These are phyloP conservation scores for Nothoprocta pentlandii DNA, from an alignment of 2,113 vertebrate genomes.

Conservation along the genomic window DNA sequence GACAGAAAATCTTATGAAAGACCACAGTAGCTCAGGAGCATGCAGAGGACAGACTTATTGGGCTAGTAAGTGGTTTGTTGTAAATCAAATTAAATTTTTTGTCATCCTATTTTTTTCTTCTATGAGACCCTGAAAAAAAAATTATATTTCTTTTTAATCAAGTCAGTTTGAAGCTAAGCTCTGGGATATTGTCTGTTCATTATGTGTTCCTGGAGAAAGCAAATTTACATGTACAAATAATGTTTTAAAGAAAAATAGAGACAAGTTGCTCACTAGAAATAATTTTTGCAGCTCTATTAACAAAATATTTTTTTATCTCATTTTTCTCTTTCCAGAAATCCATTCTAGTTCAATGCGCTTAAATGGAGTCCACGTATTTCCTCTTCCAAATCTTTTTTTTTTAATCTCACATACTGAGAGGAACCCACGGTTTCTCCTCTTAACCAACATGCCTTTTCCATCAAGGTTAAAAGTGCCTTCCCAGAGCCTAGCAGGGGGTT, in stretches of 20 bases:
- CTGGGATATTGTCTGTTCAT: neutral
- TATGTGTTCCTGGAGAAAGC: neutral
- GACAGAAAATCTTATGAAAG: neutral
- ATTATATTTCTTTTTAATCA: neutral
- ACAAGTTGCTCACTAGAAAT: neutral
- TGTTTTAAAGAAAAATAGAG: neutral
- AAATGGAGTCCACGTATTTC: neutral
- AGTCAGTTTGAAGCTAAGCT: neutral
- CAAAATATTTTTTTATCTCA: neutral
- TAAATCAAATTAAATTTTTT: neutral
- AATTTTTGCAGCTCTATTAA: neutral
- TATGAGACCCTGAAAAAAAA: neutral
- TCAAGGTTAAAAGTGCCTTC: neutral
- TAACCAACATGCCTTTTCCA: neutral
- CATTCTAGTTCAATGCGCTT: neutral
- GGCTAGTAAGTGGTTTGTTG: neutral
- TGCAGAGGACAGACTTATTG: neutral
- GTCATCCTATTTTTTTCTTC: neutral
- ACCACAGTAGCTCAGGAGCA: neutral
- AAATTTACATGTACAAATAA: neutral
- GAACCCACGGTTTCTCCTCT: neutral
- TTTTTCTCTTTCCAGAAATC: neutral
- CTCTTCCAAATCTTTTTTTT: neutral
- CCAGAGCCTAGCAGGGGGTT: neutral
- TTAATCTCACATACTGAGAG: neutral